These are phyloP conservation scores for Lepidurus arcticus DNA, from an alignment of 1,140 invertebrate genomes.

Conservation along the genomic window DNA sequence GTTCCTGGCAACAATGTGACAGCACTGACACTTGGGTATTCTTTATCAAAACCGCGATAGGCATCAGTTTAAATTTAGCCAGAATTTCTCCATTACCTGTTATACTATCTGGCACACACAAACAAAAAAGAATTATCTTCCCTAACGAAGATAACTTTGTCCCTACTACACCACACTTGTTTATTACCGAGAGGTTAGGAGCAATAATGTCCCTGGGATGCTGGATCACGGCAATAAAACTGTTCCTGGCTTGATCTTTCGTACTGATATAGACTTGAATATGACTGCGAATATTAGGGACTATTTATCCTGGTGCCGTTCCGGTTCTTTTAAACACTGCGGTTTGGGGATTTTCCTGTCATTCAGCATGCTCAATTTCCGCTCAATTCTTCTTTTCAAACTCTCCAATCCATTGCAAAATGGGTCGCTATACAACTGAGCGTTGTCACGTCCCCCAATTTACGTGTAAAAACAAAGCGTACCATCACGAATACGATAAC, in stretches of 20 bases:
- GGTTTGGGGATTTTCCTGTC: not conserved
- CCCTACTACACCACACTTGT: not conserved
- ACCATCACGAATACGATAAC: no score
- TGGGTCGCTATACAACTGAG: not conserved
- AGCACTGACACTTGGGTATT: no score
- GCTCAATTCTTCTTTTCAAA: not conserved
- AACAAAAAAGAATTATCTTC: no score
- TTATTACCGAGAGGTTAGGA: not conserved
- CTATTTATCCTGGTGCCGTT: not conserved
- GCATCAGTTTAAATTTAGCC: no score
- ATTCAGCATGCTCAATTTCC: not conserved
- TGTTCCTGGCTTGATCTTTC: not conserved
- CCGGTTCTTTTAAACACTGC: not conserved
- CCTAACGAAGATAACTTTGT: not conserved
- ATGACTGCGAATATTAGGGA: not conserved
- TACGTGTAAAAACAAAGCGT: not conserved
- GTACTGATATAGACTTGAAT: not conserved
- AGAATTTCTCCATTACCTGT: no score
- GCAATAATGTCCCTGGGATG: not conserved
- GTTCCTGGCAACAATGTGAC: no score
- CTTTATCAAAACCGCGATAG: no score
- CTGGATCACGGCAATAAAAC: not conserved
- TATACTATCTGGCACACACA: no score
- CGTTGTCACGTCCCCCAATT: not conserved
- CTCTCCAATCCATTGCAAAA: not conserved